Percentiles rank a stretch among this genome's conserved stretches.
These are phyloP conservation scores for Buteo buteo DNA, from an alignment of 2,113 vertebrate species.

Conservation along the genomic window DNA sequence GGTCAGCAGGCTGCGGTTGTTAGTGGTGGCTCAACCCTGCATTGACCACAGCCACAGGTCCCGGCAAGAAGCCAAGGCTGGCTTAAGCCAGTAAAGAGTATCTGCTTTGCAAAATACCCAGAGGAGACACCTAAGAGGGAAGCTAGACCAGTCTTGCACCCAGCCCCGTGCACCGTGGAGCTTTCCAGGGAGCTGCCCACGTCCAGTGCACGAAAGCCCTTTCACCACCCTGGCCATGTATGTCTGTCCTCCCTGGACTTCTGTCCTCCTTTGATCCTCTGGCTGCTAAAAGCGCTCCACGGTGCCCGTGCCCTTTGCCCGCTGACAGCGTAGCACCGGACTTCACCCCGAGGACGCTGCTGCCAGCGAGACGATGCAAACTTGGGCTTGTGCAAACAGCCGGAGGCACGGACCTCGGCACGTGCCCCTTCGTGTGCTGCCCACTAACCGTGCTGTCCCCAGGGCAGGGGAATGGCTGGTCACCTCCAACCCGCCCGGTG, in stretches of 20 bases:
- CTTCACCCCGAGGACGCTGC: background rate
- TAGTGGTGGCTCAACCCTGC: background rate
- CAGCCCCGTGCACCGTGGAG: background rate
- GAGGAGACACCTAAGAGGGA: background rate
- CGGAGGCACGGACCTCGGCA: background rate
- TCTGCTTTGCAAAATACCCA: slow-evolving; percentile 14
- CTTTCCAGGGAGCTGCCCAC: background rate
- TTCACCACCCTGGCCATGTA: background rate
- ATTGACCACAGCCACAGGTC: background rate
- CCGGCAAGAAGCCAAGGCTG: background rate
- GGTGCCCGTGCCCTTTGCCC: background rate
- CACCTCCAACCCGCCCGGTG: background rate
- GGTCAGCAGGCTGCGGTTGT: background rate
- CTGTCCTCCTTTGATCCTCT: background rate
- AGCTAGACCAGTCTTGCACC: background rate
- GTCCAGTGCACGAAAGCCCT: background rate
- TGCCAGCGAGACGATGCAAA: background rate
- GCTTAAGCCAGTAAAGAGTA: background rate
- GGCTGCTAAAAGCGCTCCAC: background rate
- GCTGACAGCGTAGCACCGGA: background rate
- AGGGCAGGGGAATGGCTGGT: fast-evolving
- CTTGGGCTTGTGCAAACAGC: background rate
- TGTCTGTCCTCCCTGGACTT: background rate
- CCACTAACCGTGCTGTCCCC: background rate
- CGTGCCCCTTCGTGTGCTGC: background rate